phyloP scores from a whole-genome alignment of 2,888 invertebrate species.

The Carabus problematicus region DNA sequence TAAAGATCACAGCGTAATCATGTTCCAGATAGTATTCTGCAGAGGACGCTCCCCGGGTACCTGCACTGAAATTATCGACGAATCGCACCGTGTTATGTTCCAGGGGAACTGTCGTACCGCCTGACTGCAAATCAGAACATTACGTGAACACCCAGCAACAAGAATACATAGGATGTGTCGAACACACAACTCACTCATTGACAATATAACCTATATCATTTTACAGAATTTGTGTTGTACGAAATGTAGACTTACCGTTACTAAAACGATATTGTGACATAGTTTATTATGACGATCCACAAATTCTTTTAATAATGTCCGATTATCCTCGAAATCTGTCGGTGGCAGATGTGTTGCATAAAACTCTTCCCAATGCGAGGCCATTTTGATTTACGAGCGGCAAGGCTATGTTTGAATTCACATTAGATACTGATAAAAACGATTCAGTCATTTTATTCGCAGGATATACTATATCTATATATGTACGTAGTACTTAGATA shows the following conservation, averaged over 20 bases:
- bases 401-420: neutral
- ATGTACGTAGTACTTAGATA: too few relatives aligned
- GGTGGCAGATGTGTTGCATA: constrained; percentile 81
- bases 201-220: constrained; percentile 8
- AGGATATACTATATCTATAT: too few relatives aligned
- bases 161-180: constrained; percentile 34
- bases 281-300: constrained; percentile 72
- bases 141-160: neutral
- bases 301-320: constrained; percentile 76
- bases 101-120: constrained; percentile 95
- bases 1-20: constrained; percentile 92
- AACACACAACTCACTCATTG: too few relatives aligned
- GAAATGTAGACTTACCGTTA: constrained; percentile 70
- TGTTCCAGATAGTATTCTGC: constrained; percentile 92
- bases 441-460: too few relatives aligned
- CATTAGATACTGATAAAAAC: too few relatives aligned
- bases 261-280: constrained; percentile 75
- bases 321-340: constrained; percentile 76
- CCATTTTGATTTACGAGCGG: constrained; percentile 49
- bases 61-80: constrained; percentile 98
- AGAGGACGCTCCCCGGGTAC: constrained; percentile 92
- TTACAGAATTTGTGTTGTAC: neutral
- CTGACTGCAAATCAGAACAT: constrained; percentile 70
- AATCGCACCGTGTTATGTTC: constrained; percentile 97
- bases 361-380: constrained; percentile 81